These are phyloP conservation scores for Pseudococcus viburni DNA, from an alignment of 2,888 invertebrate genomes.

Conservation along the genomic window DNA sequence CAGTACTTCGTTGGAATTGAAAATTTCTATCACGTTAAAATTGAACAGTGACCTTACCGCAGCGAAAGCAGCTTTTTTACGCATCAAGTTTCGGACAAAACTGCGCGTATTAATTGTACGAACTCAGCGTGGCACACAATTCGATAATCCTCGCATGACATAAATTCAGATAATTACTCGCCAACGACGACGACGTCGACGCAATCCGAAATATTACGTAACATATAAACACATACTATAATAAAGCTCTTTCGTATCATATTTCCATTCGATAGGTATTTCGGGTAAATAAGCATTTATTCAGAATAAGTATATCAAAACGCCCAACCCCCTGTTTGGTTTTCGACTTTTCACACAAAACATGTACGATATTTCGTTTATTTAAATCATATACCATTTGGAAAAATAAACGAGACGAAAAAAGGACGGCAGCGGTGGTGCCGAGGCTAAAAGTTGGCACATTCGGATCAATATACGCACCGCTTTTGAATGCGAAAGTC, in stretches of 20 bases:
- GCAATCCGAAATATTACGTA: background rate
- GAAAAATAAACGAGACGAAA: background rate
- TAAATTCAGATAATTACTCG: conserved; percentile 41
- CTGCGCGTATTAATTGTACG: background rate
- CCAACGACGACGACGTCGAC: background rate
- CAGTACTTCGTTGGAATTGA: too few relatives aligned
- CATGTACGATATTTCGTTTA: background rate
- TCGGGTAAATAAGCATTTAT: background rate
- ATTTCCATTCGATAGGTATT: background rate
- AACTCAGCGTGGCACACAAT: background rate
- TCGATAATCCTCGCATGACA: conserved; percentile 44
- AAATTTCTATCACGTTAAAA: too few relatives aligned
- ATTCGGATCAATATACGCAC: background rate
- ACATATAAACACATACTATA: background rate
- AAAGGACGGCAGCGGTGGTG: background rate
- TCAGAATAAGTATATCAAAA: background rate
- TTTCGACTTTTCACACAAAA: background rate
- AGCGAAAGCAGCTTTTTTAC: too few relatives aligned
- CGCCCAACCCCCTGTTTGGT: background rate
- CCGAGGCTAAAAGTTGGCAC: background rate
- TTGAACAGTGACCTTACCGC: too few relatives aligned
- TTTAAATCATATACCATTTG: background rate
- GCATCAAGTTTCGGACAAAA: background rate
- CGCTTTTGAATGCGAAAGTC: background rate
- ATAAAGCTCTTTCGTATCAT: background rate